These are phyloP conservation scores for Sarcophaga subvicina DNA, from an alignment of 2,888 invertebrate species.

Conservation along the genomic window DNA sequence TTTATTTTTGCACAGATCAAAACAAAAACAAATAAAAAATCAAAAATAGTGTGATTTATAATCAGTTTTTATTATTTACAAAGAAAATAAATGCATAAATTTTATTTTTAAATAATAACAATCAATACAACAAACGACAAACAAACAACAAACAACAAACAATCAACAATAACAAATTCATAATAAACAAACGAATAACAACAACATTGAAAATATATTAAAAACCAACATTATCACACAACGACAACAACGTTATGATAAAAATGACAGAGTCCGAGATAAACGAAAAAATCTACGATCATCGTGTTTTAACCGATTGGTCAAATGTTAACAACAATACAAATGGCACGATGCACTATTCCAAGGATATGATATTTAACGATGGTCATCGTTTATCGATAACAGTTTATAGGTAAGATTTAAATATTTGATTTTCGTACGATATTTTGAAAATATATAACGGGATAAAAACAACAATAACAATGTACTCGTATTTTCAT, in stretches of 20 bases:
- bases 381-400: conserved; percentile 93
- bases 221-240: conserved; percentile 12
- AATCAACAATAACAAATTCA: conserved; percentile 11
- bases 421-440: background rate
- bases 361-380: conserved; percentile 92
- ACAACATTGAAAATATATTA: conserved; percentile 8
- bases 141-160: background rate
- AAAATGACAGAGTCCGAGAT: conserved; percentile 76
- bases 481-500: no score
- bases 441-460: no score
- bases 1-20: conserved; percentile 34
- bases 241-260: conserved; percentile 14
- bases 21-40: background rate
- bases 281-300: conserved; percentile 80
- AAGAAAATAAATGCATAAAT: background rate
- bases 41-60: conserved; percentile 38
- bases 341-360: conserved; percentile 78
- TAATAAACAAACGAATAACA: conserved; percentile 25
- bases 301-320: conserved; percentile 80
- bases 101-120: background rate
- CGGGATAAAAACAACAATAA: background rate
- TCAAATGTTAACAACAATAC: conserved; percentile 78
- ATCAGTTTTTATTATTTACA: conserved; percentile 8
- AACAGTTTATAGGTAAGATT: conserved; percentile 85
- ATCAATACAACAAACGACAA: background rate